Percentiles rank a stretch among this genome's conserved stretches.
phyloP scores from a whole-genome alignment of 1,140 invertebrate genomes.

The Atta colombica region DNA sequence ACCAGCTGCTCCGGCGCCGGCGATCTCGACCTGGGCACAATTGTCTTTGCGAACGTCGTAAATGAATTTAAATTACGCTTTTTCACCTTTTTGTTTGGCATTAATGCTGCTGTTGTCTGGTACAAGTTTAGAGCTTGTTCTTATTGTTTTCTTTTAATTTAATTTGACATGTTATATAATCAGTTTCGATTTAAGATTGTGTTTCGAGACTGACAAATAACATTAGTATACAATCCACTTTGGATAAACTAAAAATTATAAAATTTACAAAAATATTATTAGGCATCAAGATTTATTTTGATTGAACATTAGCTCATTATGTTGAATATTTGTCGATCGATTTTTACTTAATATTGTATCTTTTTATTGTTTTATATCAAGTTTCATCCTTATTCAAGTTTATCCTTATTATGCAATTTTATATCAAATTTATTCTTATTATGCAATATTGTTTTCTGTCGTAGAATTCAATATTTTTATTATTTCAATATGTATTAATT shows the following conservation, averaged over 20 bases:
- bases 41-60: constrained; percentile 81
- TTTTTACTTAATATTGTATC: too few relatives aligned
- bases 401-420: background rate
- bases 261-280: too few relatives aligned
- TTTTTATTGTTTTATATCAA: too few relatives aligned
- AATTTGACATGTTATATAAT: too few relatives aligned
- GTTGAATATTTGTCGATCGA: too few relatives aligned
- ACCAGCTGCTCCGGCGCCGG: constrained; percentile 48
- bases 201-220: too few relatives aligned
- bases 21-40: constrained; percentile 71
- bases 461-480: background rate
- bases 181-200: too few relatives aligned
- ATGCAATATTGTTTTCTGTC: background rate
- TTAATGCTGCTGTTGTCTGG: background rate
- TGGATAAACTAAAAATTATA: too few relatives aligned
- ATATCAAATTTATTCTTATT: background rate
- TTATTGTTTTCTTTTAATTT: background rate
- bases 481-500: background rate
- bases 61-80: background rate
- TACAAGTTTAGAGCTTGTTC: background rate
- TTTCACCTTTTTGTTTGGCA: background rate
- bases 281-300: too few relatives aligned
- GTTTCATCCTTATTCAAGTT: background rate
- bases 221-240: too few relatives aligned
- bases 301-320: too few relatives aligned